These are phyloP conservation scores for Lasioglossum malachurum DNA, from an alignment of 2,888 invertebrate species.

Conservation along the genomic window DNA sequence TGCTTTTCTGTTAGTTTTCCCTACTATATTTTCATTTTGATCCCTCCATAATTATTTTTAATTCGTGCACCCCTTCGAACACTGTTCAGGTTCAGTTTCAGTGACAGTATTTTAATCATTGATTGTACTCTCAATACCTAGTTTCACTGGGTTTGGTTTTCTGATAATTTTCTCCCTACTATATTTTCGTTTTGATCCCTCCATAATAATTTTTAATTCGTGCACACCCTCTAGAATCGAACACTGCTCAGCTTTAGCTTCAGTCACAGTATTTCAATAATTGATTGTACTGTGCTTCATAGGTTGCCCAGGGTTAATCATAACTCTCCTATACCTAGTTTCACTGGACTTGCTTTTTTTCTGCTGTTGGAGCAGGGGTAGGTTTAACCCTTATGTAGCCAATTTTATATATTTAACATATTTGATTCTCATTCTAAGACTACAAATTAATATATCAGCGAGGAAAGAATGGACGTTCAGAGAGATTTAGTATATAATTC, in stretches of 20 bases:
- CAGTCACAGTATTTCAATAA: too few relatives aligned
- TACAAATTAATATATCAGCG: too few relatives aligned
- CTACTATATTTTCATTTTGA: accelerated
- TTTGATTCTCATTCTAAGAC: too few relatives aligned
- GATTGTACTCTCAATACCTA: too few relatives aligned
- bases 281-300: not conserved
- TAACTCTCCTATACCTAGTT: not conserved
- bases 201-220: not conserved
- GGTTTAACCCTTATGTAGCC: too few relatives aligned
- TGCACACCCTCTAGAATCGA: not conserved
- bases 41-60: not conserved
- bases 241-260: not conserved
- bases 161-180: not conserved
- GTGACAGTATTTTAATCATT: too few relatives aligned
- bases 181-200: not conserved
- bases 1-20: too few relatives aligned
- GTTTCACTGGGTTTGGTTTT: too few relatives aligned
- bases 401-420: too few relatives aligned
- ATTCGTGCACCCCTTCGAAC: not conserved
- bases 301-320: not conserved
- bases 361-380: not conserved
- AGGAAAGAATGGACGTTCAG: too few relatives aligned
- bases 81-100: not conserved
- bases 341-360: not conserved
- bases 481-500: too few relatives aligned